Percentiles rank a stretch among this genome's conserved stretches.
These are phyloP conservation scores for Furnarius figulus DNA, from an alignment of 2,113 vertebrate species.

Conservation along the genomic window DNA sequence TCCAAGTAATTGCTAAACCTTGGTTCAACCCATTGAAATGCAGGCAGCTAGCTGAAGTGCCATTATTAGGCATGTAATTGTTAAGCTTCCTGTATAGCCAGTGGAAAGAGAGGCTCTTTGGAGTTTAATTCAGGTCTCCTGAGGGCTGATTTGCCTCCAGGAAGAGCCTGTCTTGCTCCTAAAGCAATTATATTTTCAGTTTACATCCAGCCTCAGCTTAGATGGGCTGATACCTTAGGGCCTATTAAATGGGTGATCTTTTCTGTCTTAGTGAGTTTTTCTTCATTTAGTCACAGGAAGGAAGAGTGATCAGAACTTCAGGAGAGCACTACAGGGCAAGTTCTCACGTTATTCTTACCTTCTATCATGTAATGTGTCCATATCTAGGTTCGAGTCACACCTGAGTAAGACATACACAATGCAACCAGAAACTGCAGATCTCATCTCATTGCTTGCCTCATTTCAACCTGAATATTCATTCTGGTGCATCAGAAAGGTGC, in stretches of 20 bases:
- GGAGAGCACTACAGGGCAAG: neutral
- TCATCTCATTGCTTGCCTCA: neutral
- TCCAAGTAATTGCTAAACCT: neutral
- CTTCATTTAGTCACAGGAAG: slow-evolving; percentile 31
- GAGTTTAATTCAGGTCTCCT: neutral
- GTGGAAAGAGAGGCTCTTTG: neutral
- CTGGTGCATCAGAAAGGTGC: neutral
- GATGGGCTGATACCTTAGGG: neutral
- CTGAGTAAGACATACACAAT: neutral
- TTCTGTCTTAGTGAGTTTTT: neutral
- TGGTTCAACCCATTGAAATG: neutral
- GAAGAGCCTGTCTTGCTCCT: neutral
- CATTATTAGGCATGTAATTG: slow-evolving; percentile 10
- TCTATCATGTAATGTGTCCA: neutral
- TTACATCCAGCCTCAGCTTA: neutral
- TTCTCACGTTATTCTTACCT: neutral
- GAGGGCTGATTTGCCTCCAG: slow-evolving; percentile 6
- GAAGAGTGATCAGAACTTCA: neutral
- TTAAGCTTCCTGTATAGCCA: neutral
- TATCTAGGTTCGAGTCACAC: neutral
- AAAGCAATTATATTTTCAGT: slow-evolving; percentile 12
- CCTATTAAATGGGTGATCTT: neutral
- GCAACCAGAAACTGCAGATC: neutral
- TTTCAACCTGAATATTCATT: neutral
- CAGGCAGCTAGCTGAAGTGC: neutral